Evolutionary conservation across 2,888 invertebrate species (phyloP).

Genomic region (Sussaba pulchella): DNA sequence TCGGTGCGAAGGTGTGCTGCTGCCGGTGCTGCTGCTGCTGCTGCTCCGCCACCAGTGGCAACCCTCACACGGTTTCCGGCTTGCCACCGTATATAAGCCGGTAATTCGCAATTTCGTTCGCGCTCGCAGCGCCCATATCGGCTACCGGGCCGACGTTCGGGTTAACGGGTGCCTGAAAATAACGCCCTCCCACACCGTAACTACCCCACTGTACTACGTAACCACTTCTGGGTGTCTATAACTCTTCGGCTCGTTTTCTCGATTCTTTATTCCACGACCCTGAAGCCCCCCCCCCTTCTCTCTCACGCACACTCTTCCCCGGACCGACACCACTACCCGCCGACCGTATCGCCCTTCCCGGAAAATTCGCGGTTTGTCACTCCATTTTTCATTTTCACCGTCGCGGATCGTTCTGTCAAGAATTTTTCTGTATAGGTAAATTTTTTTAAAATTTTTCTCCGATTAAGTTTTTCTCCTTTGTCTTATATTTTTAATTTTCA

Average conservation of each 20-base stretch:
- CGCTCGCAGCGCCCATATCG: slow-evolving; percentile 47
- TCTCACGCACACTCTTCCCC: not conserved
- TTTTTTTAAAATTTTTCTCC: no score
- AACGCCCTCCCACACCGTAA: slow-evolving; percentile 35
- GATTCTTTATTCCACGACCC: not conserved
- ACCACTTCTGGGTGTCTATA: slow-evolving; percentile 15
- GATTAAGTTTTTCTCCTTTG: no score
- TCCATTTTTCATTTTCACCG: no score
- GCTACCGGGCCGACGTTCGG: slow-evolving; percentile 24
- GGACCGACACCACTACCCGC: no score
- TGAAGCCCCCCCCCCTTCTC: not conserved
- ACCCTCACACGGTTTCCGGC: slow-evolving; percentile 40
- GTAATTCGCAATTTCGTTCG: slow-evolving; percentile 64
- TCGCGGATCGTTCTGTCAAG: no score
- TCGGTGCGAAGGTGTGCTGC: no score
- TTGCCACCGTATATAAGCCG: slow-evolving; percentile 60
- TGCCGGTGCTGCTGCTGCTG: not conserved
- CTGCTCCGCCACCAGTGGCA: no score
- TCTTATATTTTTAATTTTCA: no score
- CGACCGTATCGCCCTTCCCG: no score
- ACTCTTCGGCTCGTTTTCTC: slow-evolving; percentile 19
- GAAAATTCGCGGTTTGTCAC: no score
- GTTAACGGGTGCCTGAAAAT: slow-evolving; percentile 61
- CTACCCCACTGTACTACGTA: not conserved
- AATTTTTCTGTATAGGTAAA: no score